Conservation (phyloP, 2,888 invertebrate genomes). For the Celastrina argiolus region DNA sequence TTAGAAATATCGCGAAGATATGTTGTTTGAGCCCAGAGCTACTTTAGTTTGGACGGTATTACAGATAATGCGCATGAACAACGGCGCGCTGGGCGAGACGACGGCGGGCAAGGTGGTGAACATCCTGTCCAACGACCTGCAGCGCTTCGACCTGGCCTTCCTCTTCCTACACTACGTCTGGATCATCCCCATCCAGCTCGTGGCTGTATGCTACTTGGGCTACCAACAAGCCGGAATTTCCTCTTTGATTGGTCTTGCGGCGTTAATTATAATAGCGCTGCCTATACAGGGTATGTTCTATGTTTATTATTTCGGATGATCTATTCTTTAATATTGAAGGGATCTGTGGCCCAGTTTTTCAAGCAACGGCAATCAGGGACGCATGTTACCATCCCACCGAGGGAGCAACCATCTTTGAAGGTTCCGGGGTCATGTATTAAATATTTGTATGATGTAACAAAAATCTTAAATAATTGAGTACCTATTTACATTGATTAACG, state of each 20-base stretch:
- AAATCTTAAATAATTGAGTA: too few species aligned
- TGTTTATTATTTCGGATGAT: background rate
- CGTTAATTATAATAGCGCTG: constrained; percentile 81
- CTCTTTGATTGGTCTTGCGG: constrained; percentile 83
- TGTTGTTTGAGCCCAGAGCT: constrained; percentile 8
- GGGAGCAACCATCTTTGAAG: too few species aligned
- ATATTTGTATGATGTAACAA: too few species aligned
- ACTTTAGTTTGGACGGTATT: constrained; percentile 26
- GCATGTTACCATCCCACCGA: too few species aligned
- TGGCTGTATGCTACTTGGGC: constrained; percentile 83
- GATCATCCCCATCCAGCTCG: constrained; percentile 83
- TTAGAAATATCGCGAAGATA: too few species aligned
- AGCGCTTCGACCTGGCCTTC: constrained; percentile 87
- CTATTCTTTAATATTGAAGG: too few species aligned
- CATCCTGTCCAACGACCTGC: constrained; percentile 91
- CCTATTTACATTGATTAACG: too few species aligned
- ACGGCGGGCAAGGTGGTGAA: constrained; percentile 93
- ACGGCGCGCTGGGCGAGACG: constrained; percentile 85
- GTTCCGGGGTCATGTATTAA: too few species aligned
- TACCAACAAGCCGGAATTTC: constrained; percentile 82
- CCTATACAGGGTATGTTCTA: constrained; percentile 83
- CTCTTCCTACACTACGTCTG: constrained; percentile 87
- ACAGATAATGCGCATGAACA: constrained; percentile 70
- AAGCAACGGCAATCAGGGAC: too few species aligned
- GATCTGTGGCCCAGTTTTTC: too few species aligned